Conservation (phyloP, 1,140 invertebrate species). For the Bactericera cockerelli region DNA sequence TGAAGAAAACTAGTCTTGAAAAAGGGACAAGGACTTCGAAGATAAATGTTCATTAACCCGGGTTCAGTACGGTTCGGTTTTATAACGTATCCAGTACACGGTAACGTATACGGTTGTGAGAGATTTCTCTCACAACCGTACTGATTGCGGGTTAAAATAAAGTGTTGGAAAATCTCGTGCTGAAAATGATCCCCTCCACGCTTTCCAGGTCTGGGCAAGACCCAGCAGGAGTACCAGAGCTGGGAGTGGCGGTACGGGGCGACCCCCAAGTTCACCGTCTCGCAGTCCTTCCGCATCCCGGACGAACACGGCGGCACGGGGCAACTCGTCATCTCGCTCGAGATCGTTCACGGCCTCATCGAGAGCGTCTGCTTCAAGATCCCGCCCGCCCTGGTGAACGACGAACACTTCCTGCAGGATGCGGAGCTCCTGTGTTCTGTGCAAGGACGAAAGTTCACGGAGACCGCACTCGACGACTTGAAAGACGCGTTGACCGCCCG, state of each 20-base stretch:
- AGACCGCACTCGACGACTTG: background rate
- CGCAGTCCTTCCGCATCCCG: background rate
- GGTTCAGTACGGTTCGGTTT: no score
- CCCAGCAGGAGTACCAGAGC: conserved; percentile 46
- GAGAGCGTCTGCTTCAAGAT: conserved; percentile 6
- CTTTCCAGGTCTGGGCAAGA: conserved; percentile 42
- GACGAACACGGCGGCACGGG: background rate
- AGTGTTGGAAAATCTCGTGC: no score
- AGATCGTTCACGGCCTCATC: background rate
- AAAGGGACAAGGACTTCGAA: no score
- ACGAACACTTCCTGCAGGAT: conserved; percentile 6
- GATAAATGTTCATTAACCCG: no score
- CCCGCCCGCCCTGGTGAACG: conserved; percentile 1
- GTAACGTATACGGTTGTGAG: no score
- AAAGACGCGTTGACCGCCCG: background rate
- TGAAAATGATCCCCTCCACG: no score
- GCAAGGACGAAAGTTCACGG: conserved; percentile 1
- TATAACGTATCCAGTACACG: no score
- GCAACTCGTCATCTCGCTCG: conserved; percentile 2
- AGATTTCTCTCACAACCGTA: no score
- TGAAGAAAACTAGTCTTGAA: no score
- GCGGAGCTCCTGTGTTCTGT: conserved; percentile 4
- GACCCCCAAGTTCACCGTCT: conserved; percentile 65
- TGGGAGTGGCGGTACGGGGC: conserved; percentile 85
- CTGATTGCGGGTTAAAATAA: no score